A percentile compares a stretch with the other conserved stretches of the same genome.
phyloP scores from a whole-genome alignment of 1,140 invertebrate genomes.

The Bombus difficillimus region DNA sequence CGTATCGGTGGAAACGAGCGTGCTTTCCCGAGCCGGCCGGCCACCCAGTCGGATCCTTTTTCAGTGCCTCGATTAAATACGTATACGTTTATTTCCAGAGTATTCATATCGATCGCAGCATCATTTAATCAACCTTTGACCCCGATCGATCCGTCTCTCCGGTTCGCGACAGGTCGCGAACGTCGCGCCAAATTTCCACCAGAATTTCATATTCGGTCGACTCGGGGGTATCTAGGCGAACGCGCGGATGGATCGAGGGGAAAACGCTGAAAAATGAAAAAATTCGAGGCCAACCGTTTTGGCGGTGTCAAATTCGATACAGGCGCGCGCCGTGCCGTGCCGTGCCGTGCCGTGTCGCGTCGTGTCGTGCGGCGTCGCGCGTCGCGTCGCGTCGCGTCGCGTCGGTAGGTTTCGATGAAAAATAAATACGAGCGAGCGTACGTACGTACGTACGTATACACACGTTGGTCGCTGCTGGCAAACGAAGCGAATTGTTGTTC shows the following conservation, averaged over 20 bases:
- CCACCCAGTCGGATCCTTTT: neutral
- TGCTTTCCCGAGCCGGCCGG: too few relatives aligned
- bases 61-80: slow-evolving; percentile 12
- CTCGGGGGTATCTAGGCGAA: too few relatives aligned
- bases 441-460: too few relatives aligned
- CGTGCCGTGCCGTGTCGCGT: neutral
- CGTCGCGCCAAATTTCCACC: too few relatives aligned
- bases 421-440: slow-evolving; percentile 12
- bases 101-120: neutral
- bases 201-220: too few relatives aligned
- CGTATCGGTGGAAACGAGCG: slow-evolving; percentile 27
- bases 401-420: neutral
- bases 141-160: neutral
- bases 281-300: too few relatives aligned
- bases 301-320: too few relatives aligned
- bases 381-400: neutral
- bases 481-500: too few relatives aligned
- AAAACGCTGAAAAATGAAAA: neutral
- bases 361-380: neutral
- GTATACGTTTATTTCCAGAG: slow-evolving; percentile 4
- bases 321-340: neutral
- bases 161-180: neutral
- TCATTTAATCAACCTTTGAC: neutral
- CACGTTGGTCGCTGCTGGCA: too few relatives aligned
- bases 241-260: neutral